phyloP scores from a whole-genome alignment of 2,888 invertebrate genomes.

The Stenoptilia bipunctidactyla region DNA sequence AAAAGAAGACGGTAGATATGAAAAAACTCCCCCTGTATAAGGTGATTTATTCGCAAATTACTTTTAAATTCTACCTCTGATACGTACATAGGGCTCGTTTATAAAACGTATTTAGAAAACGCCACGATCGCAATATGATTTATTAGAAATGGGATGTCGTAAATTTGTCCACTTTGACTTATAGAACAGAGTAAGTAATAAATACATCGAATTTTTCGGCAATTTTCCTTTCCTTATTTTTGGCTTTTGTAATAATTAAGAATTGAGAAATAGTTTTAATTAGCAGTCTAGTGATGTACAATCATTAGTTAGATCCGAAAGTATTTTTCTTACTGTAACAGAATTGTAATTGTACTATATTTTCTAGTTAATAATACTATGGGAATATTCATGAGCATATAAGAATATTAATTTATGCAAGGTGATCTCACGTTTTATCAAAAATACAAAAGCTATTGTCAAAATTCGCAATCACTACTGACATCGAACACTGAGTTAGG shows the following conservation, averaged over 20 bases:
- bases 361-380: slow-evolving; percentile 42
- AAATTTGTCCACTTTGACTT: slow-evolving; percentile 65
- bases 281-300: no score
- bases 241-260: no score
- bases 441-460: slow-evolving; percentile 50
- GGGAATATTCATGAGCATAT: slow-evolving; percentile 62
- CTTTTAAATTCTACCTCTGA: slow-evolving; percentile 57
- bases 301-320: no score
- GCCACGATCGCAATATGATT: slow-evolving; percentile 49
- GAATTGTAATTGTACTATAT: no score
- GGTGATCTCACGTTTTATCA: slow-evolving; percentile 43
- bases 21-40: slow-evolving; percentile 52
- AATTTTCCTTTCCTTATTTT: no score
- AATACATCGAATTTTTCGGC: slow-evolving; percentile 19
- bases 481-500: slow-evolving; percentile 60
- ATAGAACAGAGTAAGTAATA: slow-evolving; percentile 51
- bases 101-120: slow-evolving; percentile 70
- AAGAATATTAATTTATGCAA: slow-evolving; percentile 67
- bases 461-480: slow-evolving; percentile 56
- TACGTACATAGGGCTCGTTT: slow-evolving; percentile 52
- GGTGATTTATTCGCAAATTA: slow-evolving; percentile 70
- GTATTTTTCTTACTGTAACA: no score
- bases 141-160: slow-evolving; percentile 54
- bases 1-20: slow-evolving; percentile 33
- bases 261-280: no score